A percentile compares a stretch with the other conserved stretches of the same genome.
phyloP scores from a whole-genome alignment of 2,888 invertebrate species.

The Standfussiana lucernea region DNA sequence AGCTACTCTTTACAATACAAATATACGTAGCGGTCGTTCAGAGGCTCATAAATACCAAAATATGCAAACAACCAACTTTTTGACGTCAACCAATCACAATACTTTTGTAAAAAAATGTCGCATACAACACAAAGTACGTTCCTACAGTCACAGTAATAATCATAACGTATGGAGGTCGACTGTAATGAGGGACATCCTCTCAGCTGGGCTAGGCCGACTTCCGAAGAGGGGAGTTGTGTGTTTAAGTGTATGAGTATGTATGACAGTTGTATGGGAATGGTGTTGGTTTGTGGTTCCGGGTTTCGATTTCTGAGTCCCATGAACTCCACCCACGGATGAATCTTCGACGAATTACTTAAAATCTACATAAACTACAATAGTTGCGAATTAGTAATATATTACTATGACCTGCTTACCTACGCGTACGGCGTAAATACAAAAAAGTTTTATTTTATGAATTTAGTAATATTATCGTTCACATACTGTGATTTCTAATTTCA shows the following conservation, averaged over 20 bases:
- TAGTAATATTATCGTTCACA: background rate
- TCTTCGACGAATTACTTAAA: background rate
- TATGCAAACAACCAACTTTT: background rate
- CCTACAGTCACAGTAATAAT: slow-evolving; percentile 14
- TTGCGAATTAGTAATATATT: no score
- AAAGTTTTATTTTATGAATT: background rate
- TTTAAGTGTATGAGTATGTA: slow-evolving; percentile 16
- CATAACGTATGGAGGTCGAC: slow-evolving; percentile 30
- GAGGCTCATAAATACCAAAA: background rate
- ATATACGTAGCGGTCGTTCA: background rate
- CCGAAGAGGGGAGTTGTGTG: slow-evolving; percentile 50
- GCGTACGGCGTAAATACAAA: background rate
- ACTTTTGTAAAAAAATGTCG: background rate
- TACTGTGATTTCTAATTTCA: background rate
- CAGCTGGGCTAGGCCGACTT: slow-evolving; percentile 46
- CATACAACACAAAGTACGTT: background rate
- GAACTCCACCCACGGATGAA: background rate
- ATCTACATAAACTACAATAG: background rate
- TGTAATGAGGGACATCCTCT: slow-evolving; percentile 42
- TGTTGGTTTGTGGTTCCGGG: slow-evolving; percentile 18
- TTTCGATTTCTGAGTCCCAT: background rate
- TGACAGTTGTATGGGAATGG: slow-evolving; percentile 38
- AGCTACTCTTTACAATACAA: background rate
- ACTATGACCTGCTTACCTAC: no score
- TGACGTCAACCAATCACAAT: background rate